A percentile compares a stretch with the other conserved stretches of the same genome.
Conservation (phyloP, 1,140 invertebrate species). For the Drosophila fuyamai region DNA sequence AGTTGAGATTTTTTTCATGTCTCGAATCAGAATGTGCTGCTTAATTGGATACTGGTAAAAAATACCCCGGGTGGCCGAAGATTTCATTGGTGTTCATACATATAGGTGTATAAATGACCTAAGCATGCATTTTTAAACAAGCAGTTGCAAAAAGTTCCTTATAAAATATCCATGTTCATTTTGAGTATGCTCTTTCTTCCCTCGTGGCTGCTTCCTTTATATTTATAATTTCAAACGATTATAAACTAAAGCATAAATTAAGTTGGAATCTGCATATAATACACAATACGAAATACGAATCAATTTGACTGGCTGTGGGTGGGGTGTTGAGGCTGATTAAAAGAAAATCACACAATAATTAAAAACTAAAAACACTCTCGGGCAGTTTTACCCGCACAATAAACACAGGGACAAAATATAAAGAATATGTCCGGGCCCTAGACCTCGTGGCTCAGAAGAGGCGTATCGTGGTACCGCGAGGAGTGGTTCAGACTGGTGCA, state of each 20-base stretch:
- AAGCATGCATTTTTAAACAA: constrained; percentile 33
- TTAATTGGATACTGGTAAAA: constrained; percentile 33
- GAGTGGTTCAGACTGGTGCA: constrained; percentile 86
- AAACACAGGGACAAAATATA: constrained; percentile 48
- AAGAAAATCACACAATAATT: constrained; percentile 46
- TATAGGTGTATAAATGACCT: constrained; percentile 46
- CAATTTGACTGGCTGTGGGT: constrained; percentile 14
- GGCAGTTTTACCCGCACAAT: constrained; percentile 7
- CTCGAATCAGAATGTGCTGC: constrained; percentile 23
- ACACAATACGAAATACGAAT: constrained; percentile 52
- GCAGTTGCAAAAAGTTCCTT: constrained; percentile 41
- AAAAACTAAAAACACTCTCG: constrained; percentile 53
- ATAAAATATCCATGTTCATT: constrained; percentile 58
- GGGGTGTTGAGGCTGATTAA: constrained; percentile 5
- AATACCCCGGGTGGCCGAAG: constrained; percentile 41
- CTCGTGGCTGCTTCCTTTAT: constrained; percentile 27
- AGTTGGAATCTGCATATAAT: constrained; percentile 58
- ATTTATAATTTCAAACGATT: constrained; percentile 52
- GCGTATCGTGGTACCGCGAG: constrained; percentile 85
- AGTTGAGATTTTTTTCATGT: constrained; percentile 22
- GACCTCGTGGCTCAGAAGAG: constrained; percentile 87
- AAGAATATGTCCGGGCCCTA: constrained; percentile 73
- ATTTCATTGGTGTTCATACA: constrained; percentile 1
- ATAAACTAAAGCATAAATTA: constrained; percentile 63
- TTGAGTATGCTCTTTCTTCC: constrained; percentile 56